phyloP scores from a whole-genome alignment of 2,888 invertebrate species.

The Cephus nigrinus region DNA sequence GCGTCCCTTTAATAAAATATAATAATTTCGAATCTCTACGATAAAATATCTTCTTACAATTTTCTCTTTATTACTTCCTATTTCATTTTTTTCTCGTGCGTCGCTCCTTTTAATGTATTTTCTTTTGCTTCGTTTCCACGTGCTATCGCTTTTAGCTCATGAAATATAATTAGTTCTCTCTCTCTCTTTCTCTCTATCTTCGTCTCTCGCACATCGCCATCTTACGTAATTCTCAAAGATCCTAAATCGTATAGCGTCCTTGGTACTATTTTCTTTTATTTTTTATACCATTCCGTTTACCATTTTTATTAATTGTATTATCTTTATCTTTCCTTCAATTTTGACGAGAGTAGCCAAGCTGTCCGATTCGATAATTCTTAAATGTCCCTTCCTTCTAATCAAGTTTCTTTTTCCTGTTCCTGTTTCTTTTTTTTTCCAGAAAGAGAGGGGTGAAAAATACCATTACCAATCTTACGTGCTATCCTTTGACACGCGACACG shows the following conservation, averaged over 20 bases:
- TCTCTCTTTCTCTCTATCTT: background rate
- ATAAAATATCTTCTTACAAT: constrained; percentile 29
- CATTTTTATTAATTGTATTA: background rate
- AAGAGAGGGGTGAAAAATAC: background rate
- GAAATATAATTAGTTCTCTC: constrained; percentile 17
- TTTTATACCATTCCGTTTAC: background rate
- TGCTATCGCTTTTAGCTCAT: background rate
- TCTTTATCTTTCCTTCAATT: background rate
- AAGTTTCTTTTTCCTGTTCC: background rate
- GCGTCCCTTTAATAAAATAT: constrained; percentile 48
- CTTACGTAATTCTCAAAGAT: background rate
- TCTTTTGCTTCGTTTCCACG: background rate
- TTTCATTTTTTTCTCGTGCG: constrained; percentile 18
- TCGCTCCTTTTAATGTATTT: constrained; percentile 3
- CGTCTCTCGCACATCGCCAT: background rate
- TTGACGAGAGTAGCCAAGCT: background rate
- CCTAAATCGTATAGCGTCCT: background rate
- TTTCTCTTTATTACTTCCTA: background rate
- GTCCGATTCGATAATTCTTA: background rate
- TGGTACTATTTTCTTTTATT: background rate
- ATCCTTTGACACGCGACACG: background rate
- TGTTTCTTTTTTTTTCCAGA: background rate
- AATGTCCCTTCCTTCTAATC: background rate
- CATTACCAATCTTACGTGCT: background rate
- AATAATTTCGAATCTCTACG: constrained; percentile 48